These are phyloP conservation scores for Saguinus midas DNA, from an alignment of 2,113 vertebrate genomes.

Conservation along the genomic window DNA sequence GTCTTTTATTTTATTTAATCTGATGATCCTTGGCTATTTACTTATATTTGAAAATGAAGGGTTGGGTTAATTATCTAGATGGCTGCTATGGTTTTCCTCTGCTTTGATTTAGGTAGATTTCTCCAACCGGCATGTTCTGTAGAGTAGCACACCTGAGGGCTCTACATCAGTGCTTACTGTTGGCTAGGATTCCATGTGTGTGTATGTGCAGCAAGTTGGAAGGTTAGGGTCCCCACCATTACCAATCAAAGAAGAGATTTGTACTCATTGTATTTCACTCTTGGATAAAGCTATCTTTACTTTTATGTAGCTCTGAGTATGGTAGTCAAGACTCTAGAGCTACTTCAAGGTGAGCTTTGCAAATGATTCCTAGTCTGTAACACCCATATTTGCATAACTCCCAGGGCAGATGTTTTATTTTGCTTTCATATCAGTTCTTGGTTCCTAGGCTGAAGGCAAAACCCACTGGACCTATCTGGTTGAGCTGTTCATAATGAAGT, in stretches of 20 bases:
- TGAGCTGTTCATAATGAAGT: not conserved
- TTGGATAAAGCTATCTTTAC: not conserved
- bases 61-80: not conserved
- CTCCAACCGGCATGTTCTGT: not conserved
- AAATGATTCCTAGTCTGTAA: not conserved
- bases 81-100: not conserved
- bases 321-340: not conserved
- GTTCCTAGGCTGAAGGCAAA: not conserved
- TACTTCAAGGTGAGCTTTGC: not conserved
- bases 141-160: not conserved
- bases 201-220: not conserved
- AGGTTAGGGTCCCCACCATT: not conserved
- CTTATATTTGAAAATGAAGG: not conserved
- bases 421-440: not conserved
- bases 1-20: not conserved
- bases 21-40: not conserved
- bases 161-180: not conserved
- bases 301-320: not conserved
- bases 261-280: not conserved
- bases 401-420: not conserved
- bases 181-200: not conserved
- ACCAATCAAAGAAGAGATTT: not conserved
- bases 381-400: not conserved
- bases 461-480: not conserved
- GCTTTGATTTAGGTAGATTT: not conserved